Evolutionary conservation across 2,113 vertebrate species (phyloP), one percentile per base, ranked within the genome.

Genomic region (Neolamprologus modestus): DNA sequence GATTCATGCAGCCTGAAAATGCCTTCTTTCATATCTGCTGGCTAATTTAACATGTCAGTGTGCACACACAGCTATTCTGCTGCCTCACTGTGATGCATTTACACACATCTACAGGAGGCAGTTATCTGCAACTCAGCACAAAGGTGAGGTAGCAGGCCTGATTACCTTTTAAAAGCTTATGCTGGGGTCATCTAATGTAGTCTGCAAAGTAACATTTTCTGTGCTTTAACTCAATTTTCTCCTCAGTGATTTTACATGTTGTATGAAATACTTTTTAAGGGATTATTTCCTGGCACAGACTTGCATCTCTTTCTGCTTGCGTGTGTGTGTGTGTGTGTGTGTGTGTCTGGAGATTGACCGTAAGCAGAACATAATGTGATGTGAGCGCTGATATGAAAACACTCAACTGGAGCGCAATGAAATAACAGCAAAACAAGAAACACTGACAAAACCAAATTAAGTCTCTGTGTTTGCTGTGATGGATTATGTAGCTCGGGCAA

Each of bases 371-470:
- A 84, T 92, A 89, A 94, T 87, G 86, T 40, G 89, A 94, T 92
- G 85, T 85, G 93, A 91, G 88, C 84, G 14, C 88, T 83, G 88
- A 93, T 93, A 93, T 91, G 87, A 93, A 92, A 93, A 92, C 90
- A 86, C 90, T 92, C 86, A 89, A 80, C 89, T 91, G 31, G 5
- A 83, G 81, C 63, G 3, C 92, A 90, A 84, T 92, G 88, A 92
- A 95, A 93, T 89, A 87, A 91, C 86, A 88, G 84, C 85, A 94
- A 92, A 92, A 93, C 91, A 91, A 93, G 93, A 86, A 93, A 91
- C 80, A 89, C 87, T 88, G 85, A 94, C 84, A 90, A 91, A 93
- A 92, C 89, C 90, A 92, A 94, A 95, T 95, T 88, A 94, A 93
- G 91, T 94, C 89, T 87, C 91, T 78, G 50, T 94, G 93, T 92